Base-by-base conservation (phyloP, 2,888 invertebrate genomes). In the Sabatieria punctata region DNA sequence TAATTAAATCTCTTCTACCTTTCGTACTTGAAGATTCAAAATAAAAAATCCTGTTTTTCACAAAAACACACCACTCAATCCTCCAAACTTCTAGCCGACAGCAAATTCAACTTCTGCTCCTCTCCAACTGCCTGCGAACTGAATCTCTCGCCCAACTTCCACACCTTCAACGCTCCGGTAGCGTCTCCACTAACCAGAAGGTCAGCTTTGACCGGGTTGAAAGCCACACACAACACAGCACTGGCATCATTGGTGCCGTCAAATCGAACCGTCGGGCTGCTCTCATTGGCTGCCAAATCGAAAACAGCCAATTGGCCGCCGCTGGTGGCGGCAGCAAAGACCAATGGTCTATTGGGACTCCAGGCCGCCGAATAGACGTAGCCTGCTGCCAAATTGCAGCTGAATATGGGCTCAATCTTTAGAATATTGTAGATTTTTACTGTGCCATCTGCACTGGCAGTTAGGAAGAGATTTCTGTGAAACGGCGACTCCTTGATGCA, bases 161-260 rank as follows among this genome's bases (percentile, higher is more conserved):
- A 45, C 3, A 45, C 23, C 18, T 40, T 40, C 26, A 45, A 18
- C 4, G 21, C n/a, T 6, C 39, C 45, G 3, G 4, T 4, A 3
- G 45, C 4, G 25, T 45, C 45, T 15, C 22, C 45, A 6, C 24
- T 40, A 19, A 40, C 45, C 40, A 45, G 22, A 4, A 45, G 8
- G 3, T 38, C 24, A 18, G 45, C 25, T 8, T 38, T 38, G 22
- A 18, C 22, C 22, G 41, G 22, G 24, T 41, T 41, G 41, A 41
- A 24, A 15, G 41, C 23, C n/a, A 41, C 18, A 11, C 11, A 18
- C 13, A 22, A 18, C 23, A 41, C 41, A 19, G 41, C 13, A 6
- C 23, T 37, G n/a, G 6, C 19, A 8, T 37, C 37, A 6, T 11
- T 18, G 6, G 13, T 18, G 13, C 8, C 13, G n/a, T 11, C 8